phyloP scores from a whole-genome alignment of 2,113 vertebrate genomes.

The Odontophorus gujanensis region DNA sequence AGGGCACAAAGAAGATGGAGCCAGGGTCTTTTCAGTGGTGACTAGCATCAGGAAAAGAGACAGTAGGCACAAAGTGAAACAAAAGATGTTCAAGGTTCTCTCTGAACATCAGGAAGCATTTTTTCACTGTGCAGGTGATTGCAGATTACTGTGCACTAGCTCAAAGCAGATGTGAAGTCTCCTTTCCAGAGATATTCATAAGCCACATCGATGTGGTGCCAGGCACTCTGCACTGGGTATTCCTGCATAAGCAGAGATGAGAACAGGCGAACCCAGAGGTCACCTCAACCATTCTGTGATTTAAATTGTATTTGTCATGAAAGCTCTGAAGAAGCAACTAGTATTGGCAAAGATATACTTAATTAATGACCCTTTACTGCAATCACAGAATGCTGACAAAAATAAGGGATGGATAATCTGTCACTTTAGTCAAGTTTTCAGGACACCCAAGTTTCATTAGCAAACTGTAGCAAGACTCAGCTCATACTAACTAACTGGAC shows the following conservation, averaged over 20 bases:
- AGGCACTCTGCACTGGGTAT: neutral
- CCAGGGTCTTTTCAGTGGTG: neutral
- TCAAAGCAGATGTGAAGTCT: neutral
- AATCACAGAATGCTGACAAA: neutral
- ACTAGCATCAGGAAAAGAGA: neutral
- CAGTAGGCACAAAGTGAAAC: neutral
- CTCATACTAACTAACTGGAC: neutral
- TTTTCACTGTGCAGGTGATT: neutral
- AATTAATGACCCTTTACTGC: neutral
- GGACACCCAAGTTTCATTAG: neutral
- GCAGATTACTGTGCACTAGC: neutral
- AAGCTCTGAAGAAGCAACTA: constrained; percentile 2
- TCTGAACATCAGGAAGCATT: neutral
- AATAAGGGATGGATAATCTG: neutral
- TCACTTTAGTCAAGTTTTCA: neutral
- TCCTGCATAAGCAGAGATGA: neutral
- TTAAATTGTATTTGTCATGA: neutral
- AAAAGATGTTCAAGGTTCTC: neutral
- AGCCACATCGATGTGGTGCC: neutral
- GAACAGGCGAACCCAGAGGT: neutral
- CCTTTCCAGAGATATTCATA: neutral
- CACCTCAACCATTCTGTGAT: neutral
- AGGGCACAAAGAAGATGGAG: neutral
- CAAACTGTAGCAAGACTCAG: neutral
- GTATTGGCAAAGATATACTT: neutral